Conservation (phyloP, 2,888 invertebrate genomes). For the Liopterus haemorrhoidalis region DNA sequence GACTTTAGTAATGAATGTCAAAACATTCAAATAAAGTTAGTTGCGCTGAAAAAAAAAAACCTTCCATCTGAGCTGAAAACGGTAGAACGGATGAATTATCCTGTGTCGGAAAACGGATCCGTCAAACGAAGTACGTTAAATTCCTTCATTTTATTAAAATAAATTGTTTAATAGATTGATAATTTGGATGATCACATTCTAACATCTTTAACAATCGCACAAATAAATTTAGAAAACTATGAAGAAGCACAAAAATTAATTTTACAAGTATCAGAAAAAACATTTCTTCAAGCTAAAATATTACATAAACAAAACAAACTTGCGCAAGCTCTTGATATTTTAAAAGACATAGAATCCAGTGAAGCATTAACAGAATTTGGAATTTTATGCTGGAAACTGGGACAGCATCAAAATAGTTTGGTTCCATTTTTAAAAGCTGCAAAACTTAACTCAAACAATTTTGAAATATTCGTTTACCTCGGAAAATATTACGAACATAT, state of each 20-base stretch:
- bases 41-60: too few relatives aligned
- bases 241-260: conserved; percentile 40
- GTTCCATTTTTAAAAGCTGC: conserved; percentile 62
- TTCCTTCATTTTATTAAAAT: not conserved
- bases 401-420: conserved; percentile 56
- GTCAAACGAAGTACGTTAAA: conserved; percentile 15
- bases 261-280: conserved; percentile 38
- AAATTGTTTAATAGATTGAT: conserved; percentile 1
- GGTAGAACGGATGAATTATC: too few relatives aligned
- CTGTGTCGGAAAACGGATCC: too few relatives aligned
- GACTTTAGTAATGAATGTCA: too few relatives aligned
- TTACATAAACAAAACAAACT: conserved; percentile 50
- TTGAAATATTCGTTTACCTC: conserved; percentile 66
- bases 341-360: conserved; percentile 47
- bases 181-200: conserved; percentile 32
- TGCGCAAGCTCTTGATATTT: conserved; percentile 51
- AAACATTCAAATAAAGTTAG: too few relatives aligned
- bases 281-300: conserved; percentile 44
- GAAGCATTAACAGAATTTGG: conserved; percentile 57
- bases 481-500: conserved; percentile 66
- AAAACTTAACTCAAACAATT: conserved; percentile 67
- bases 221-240: conserved; percentile 44
- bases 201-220: conserved; percentile 37
- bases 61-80: conserved; percentile 15
- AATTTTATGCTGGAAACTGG: conserved; percentile 54